phyloP scores from a whole-genome alignment of 2,113 vertebrate species.

The Mastomys natalensis region DNA sequence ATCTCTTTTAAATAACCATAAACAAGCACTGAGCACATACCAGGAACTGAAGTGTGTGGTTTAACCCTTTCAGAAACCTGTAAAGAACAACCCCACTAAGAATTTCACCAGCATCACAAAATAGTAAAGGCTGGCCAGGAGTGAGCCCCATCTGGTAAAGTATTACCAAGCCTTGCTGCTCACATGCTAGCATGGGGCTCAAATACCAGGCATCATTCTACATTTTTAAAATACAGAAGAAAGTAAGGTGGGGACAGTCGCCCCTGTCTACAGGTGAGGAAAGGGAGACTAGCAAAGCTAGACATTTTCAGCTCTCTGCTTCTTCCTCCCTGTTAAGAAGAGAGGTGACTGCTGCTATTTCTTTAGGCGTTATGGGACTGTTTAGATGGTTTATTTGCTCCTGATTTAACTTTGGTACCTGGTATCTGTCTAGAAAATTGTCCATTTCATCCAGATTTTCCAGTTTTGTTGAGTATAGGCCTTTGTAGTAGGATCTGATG shows the following conservation, averaged over 20 bases:
- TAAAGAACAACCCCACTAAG: background rate
- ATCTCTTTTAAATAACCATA: conserved; percentile 19
- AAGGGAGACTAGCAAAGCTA: background rate
- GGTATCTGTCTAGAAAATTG: too few relatives aligned
- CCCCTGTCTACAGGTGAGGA: background rate
- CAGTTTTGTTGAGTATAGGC: too few relatives aligned
- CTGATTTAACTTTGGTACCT: too few relatives aligned
- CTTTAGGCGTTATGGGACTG: too few relatives aligned
- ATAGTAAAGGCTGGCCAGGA: background rate
- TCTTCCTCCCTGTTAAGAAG: background rate
- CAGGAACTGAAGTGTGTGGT: background rate
- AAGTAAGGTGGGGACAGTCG: background rate
- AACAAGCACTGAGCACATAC: background rate
- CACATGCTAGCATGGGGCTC: background rate
- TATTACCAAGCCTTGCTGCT: background rate
- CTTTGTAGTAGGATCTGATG: too few relatives aligned
- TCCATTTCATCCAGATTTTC: too few relatives aligned
- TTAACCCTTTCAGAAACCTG: background rate
- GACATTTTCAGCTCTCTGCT: background rate
- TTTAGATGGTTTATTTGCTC: too few relatives aligned
- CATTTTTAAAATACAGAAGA: background rate
- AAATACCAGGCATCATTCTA: background rate
- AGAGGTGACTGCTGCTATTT: too few relatives aligned
- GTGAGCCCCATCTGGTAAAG: background rate
- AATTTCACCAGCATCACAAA: background rate